A percentile compares a stretch with the other conserved stretches of the same genome.
These are phyloP conservation scores for Myopa testacea DNA, from an alignment of 2,888 invertebrate genomes.

Conservation along the genomic window DNA sequence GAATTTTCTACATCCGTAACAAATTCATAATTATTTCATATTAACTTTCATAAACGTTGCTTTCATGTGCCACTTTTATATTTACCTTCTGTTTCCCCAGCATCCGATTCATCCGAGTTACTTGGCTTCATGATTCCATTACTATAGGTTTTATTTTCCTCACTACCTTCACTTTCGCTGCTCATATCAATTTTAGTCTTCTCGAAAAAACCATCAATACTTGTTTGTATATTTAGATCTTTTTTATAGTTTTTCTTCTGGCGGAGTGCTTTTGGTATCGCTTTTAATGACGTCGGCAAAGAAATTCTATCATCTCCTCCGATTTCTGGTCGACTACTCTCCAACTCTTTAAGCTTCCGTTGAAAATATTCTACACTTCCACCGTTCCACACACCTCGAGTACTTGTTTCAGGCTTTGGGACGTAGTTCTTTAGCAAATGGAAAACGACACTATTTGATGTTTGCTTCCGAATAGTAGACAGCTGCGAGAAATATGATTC, in stretches of 20 bases:
- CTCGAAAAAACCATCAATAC: constrained; percentile 57
- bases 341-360: constrained; percentile 60
- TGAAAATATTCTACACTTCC: constrained; percentile 70
- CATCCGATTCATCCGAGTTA: no score
- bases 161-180: constrained; percentile 20
- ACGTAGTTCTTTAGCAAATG: constrained; percentile 72
- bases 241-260: constrained; percentile 59
- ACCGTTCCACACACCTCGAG: constrained; percentile 69
- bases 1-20: no score
- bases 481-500: constrained; percentile 69
- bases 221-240: constrained; percentile 59
- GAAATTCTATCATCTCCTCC: constrained; percentile 1
- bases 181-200: constrained; percentile 35
- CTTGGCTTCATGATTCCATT: no score
- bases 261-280: constrained; percentile 57
- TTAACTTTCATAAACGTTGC: no score
- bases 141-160: no score
- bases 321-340: constrained; percentile 53
- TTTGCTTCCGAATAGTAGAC: constrained; percentile 73
- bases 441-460: constrained; percentile 69
- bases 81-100: no score
- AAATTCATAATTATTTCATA: no score
- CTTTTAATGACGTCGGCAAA: constrained; percentile 42
- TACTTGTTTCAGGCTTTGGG: constrained; percentile 65
- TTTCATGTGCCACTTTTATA: no score